phyloP scores from a whole-genome alignment of 2,113 vertebrate species.

The Equus przewalskii region DNA sequence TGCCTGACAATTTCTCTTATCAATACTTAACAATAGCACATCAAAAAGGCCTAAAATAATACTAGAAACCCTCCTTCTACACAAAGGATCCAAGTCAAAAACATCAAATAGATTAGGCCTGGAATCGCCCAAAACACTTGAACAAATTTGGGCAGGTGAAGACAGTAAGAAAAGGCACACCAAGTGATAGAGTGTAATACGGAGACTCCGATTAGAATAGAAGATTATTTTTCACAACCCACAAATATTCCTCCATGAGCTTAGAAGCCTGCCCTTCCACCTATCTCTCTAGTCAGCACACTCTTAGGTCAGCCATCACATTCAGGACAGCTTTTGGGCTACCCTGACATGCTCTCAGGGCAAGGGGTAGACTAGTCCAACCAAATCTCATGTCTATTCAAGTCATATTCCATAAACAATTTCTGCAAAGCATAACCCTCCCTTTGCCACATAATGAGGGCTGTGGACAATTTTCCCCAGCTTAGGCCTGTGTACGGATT shows the following conservation, averaged over 20 bases:
- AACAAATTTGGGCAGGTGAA: background rate
- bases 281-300: background rate
- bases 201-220: background rate
- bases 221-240: background rate
- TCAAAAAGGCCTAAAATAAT: constrained; percentile 1
- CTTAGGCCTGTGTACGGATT: background rate
- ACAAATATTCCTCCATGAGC: background rate
- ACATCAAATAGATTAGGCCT: background rate
- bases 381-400: background rate
- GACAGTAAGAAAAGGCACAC: background rate
- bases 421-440: background rate
- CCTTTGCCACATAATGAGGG: background rate
- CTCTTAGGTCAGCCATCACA: too few relatives aligned
- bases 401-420: background rate
- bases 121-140: background rate
- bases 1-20: constrained; percentile 2
- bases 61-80: background rate
- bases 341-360: background rate
- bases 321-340: background rate
- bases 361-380: background rate
- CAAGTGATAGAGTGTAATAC: accelerated
- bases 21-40: background rate
- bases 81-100: background rate
- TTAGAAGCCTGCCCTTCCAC: background rate
- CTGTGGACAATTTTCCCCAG: background rate